Conservation (phyloP, 2,888 invertebrate species). For the Eustalomyia histrio region DNA sequence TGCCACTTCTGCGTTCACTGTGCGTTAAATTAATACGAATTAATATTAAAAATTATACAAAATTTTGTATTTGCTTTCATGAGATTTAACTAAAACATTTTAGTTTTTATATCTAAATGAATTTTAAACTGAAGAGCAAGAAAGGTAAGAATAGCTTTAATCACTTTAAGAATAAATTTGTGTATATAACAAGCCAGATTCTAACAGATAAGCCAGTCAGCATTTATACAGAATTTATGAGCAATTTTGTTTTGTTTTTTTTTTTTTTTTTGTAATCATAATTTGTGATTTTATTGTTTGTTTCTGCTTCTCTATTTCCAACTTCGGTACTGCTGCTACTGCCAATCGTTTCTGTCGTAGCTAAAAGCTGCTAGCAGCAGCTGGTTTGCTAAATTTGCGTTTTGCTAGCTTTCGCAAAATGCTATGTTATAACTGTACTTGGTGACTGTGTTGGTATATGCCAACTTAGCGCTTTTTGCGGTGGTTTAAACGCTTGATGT, state of each 20-base stretch:
- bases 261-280: constrained; percentile 26
- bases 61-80: not conserved
- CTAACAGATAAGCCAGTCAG: constrained; percentile 23
- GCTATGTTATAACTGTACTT: not conserved
- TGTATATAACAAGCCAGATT: not conserved
- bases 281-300: constrained; percentile 41
- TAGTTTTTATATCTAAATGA: no score
- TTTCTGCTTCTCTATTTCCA: constrained; percentile 7
- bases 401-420: constrained; percentile 41
- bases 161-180: not conserved
- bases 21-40: constrained; percentile 17
- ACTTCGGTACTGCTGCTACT: not conserved
- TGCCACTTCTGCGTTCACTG: not conserved
- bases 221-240: constrained; percentile 18
- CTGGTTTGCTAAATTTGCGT: not conserved
- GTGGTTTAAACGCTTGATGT: no score
- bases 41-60: constrained; percentile 1
- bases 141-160: not conserved
- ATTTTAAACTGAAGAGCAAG: not conserved
- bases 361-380: constrained; percentile 47
- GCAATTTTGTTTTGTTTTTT: not conserved
- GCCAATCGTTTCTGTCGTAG: not conserved
- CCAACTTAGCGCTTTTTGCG: no score
- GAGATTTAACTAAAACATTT: not conserved
- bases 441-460: no score